phyloP scores from a whole-genome alignment of 64 coral and sea anemone genomes.

The Cladopsammia gracilis region DNA sequence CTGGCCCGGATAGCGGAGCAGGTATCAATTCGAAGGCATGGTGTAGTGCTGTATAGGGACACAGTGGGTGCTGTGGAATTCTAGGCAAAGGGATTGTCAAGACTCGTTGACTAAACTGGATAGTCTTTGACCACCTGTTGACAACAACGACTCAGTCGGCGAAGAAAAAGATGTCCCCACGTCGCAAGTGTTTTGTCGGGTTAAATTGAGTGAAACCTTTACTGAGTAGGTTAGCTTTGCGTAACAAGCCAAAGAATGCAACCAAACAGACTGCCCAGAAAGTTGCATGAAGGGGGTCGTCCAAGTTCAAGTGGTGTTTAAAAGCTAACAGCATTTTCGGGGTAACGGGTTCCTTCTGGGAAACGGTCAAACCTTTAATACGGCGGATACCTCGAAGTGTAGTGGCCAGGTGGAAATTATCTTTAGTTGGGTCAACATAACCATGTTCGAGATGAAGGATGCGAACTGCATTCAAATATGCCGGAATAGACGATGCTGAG shows the following conservation, averaged over 20 bases:
- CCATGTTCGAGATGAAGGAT: neutral
- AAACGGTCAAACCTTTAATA: neutral
- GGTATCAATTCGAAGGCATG: constrained; percentile 5
- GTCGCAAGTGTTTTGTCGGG: neutral
- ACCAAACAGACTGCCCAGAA: constrained; percentile 17
- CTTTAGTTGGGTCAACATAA: neutral
- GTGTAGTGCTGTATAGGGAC: neutral
- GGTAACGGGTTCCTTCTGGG: neutral
- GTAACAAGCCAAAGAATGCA: constrained; percentile 11
- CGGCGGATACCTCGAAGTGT: no score
- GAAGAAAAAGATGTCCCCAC: neutral
- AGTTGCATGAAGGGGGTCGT: neutral
- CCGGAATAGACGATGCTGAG: neutral
- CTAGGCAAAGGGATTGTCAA: neutral
- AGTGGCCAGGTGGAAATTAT: no score
- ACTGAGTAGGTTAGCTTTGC: neutral
- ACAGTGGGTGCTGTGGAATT: constrained; percentile 1
- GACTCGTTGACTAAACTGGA: neutral
- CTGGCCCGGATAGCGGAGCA: neutral
- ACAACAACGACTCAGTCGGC: neutral
- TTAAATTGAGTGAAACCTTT: neutral
- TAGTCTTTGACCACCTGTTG: constrained; percentile 21
- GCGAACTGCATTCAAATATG: neutral
- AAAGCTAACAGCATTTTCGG: neutral
- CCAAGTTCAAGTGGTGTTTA: neutral